Evolutionary conservation across 2,113 vertebrate species (phyloP).

Genomic region (Corythornis cristatus): DNA sequence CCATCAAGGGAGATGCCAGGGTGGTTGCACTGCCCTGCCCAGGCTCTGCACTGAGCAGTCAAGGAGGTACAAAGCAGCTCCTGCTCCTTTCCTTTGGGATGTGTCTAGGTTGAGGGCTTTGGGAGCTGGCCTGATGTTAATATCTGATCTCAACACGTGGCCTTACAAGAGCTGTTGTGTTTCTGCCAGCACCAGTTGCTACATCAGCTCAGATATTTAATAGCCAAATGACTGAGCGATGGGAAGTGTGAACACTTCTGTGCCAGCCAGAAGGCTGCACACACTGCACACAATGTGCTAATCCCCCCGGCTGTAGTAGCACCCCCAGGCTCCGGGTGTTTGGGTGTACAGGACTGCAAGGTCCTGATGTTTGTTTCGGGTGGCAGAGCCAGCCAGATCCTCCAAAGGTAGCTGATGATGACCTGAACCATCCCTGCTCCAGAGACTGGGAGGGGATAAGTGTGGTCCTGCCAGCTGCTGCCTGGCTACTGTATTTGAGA

Average conservation of each 20-base stretch:
- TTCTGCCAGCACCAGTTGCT: not conserved
- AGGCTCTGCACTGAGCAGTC: accelerated
- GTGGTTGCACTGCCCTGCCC: accelerated
- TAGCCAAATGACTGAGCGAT: not conserved
- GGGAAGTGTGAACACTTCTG: not conserved
- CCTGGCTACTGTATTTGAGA: not conserved
- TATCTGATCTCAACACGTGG: not conserved
- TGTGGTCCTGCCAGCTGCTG: not conserved
- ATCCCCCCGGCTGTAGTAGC: accelerated
- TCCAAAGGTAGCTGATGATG: not conserved
- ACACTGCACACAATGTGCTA: not conserved
- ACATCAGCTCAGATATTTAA: not conserved
- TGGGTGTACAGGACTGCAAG: not conserved
- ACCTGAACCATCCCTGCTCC: not conserved
- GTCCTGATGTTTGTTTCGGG: not conserved
- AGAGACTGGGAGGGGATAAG: not conserved
- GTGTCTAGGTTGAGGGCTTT: not conserved
- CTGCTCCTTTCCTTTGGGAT: not conserved
- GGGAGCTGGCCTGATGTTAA: not conserved
- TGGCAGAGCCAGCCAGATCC: accelerated
- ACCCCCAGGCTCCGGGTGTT: not conserved
- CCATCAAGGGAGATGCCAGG: accelerated
- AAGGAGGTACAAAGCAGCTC: accelerated
- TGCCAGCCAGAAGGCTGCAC: not conserved
- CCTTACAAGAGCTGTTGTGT: not conserved